Evolutionary conservation across 2,888 invertebrate genomes (phyloP), one percentile per base, ranked within the genome.

Genomic region (Acronicta psi): DNA sequence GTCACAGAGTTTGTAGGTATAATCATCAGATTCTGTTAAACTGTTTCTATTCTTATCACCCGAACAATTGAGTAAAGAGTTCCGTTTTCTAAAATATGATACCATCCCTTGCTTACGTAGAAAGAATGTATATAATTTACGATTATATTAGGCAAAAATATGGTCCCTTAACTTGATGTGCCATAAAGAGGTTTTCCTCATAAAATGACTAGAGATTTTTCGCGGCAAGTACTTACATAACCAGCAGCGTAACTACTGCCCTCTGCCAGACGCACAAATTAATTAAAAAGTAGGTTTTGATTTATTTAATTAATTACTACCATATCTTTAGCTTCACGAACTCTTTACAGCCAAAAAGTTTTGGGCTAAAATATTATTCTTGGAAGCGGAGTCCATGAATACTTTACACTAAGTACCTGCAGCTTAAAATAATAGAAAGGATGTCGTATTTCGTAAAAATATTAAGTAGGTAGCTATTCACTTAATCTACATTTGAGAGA

Each of bases 371-470:
- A 80, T 82, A 80, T 81, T 80, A 72, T 80, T 81, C 75, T 79
- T 81, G 75, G 77, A 68, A 80, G 77, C 78, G 75, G 75, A 76
- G 68, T 80, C 77, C 63, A 78, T 79, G 79, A 83, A 83, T 80
- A 79, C 73, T 82, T 79, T 67, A 77, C 56, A 64, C 53, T 47
- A 46, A 65, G 69, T 68, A 75, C 44, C 40, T 60, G 57, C 47
- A 57, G 43, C 50, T 69, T 75, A 70, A 71, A 71, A 75, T n/a
- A 62, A 75, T 59, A 71, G 61, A 69, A 63, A 58, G 59, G 61
- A 57, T 69, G 62, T 80, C 60, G 57, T 61, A 46, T 52, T 60
- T 61, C 40, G 55, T 29, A 29, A 59, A 52, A 58, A 62, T 73
- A 58, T 64, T 16, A 57, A 25, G 25, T 61, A 73, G 56, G 72